Percentiles rank a stretch among this genome's conserved stretches.
Evolutionary conservation across 1,140 invertebrate genomes (phyloP).

Genomic region (Drosophila kepulauana): DNA sequence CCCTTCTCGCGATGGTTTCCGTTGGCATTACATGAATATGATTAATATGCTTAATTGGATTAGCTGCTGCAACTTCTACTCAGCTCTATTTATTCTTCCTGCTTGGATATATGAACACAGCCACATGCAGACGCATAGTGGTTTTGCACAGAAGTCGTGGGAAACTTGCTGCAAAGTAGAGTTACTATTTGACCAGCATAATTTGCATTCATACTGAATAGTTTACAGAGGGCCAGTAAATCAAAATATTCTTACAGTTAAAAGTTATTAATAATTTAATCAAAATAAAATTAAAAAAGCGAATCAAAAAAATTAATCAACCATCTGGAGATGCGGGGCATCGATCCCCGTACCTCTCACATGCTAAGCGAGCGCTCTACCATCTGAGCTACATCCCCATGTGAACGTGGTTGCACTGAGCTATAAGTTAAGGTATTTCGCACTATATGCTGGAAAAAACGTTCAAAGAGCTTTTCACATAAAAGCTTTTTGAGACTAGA

Average conservation of each 20-base stretch:
- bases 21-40: conserved; percentile 76
- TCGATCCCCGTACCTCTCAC: conserved; percentile 93
- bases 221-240: no score
- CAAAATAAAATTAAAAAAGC: conserved; percentile 2
- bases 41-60: conserved; percentile 79
- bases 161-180: conserved; percentile 37
- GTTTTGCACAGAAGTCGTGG: conserved; percentile 49
- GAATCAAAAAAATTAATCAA: background rate
- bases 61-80: conserved; percentile 54
- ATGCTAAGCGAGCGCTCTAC: conserved; percentile 95
- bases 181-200: conserved; percentile 56
- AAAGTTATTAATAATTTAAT: conserved; percentile 39
- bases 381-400: conserved; percentile 86
- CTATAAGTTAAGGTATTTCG: background rate
- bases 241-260: no score
- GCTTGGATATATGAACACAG: conserved; percentile 27
- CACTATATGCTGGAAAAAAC: background rate
- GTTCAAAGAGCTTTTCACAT: conserved; percentile 29
- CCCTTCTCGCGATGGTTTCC: conserved; percentile 35
- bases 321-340: conserved; percentile 87
- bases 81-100: conserved; percentile 24
- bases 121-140: conserved; percentile 5
- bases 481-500: conserved; percentile 27
- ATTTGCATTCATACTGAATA: conserved; percentile 58
- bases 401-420: fast-evolving